Conservation (phyloP, 1,140 invertebrate species). For the Pseudoatta argentina region DNA sequence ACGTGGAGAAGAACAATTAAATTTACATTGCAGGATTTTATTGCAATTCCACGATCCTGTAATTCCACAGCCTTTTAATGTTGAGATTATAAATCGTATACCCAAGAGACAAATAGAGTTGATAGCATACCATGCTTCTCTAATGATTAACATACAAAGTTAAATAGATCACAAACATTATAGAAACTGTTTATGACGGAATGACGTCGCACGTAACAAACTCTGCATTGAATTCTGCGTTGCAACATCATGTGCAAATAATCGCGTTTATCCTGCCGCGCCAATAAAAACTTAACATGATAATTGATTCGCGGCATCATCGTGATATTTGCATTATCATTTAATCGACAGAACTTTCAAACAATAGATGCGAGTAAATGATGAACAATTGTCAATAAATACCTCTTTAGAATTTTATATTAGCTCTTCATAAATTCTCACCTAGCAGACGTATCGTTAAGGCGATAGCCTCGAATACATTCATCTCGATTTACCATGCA, state of each 20-base stretch:
- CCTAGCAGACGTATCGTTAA: slow-evolving; percentile 22
- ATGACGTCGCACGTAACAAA: slow-evolving; percentile 29
- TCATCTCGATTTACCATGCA: slow-evolving; percentile 14
- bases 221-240: slow-evolving; percentile 30
- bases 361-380: background rate
- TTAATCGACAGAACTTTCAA: slow-evolving; percentile 34
- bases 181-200: slow-evolving; percentile 14
- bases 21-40: slow-evolving; percentile 46
- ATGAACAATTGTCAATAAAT: slow-evolving; percentile 22
- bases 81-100: background rate
- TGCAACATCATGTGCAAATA: background rate
- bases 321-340: slow-evolving; percentile 22
- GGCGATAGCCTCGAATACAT: background rate
- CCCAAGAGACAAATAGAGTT: background rate
- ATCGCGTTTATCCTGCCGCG: background rate
- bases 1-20: slow-evolving; percentile 44
- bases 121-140: background rate
- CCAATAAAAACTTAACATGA: slow-evolving; percentile 21
- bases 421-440: slow-evolving; percentile 58
- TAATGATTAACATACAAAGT: slow-evolving; percentile 28
- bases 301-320: slow-evolving; percentile 56
- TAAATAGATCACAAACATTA: background rate
- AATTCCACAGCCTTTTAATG: slow-evolving; percentile 16
- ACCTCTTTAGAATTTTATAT: slow-evolving; percentile 32
- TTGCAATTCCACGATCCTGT: slow-evolving; percentile 20